Base-by-base conservation (phyloP, 2,797 vertebrate species). In the Anas bernieri region DNA sequence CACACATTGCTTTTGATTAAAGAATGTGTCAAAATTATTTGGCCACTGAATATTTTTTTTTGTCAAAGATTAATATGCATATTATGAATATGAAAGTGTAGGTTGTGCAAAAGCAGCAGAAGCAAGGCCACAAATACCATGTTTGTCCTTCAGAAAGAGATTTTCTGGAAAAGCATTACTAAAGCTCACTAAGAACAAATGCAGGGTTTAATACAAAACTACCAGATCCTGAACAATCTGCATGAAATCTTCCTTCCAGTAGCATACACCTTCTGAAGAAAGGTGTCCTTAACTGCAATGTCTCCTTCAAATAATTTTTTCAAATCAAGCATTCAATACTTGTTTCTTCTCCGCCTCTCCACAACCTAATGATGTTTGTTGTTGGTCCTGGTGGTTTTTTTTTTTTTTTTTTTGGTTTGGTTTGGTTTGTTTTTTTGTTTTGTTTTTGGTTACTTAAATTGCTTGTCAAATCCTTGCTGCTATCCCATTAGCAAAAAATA, bases 1-100 rank as follows among this genome's bases (percentile, higher is more conserved):
- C 35, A 77, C 30, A 41, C 37, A 39, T 43, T 93, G 59, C 15
- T 58, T 81, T 81, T 90, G 37, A 88, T 78, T 89, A 88, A 81
- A 87, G 18, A 91, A 26, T 77, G 54, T 72, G 83, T 87, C 45
- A 85, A 54, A 82, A 69, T 67, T 74, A 90, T 82, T 94, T 82
- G 46, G n/a, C 41, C 70, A 48, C 39, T 43, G 31, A 22, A 61
- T 31, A 54, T 30, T 66, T 30, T 55, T 48, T 48, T 66, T 75
- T 25, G 31, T 66, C 48, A 43, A 78, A 78, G 20, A 67, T 48
- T 72, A 90, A 86, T 62, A 84, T 4, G 59, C 48, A 74, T 62
- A 74, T 17, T 72, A 56, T 35, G 52, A 93, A 39, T 75, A 83
- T 15, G 26, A 92, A 86, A 75, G 8, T 37, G 8, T 45, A 63